Evolutionary conservation across 2,113 vertebrate genomes (phyloP), one percentile per base, ranked within the genome.

Genomic region (Mustela nigripes): DNA sequence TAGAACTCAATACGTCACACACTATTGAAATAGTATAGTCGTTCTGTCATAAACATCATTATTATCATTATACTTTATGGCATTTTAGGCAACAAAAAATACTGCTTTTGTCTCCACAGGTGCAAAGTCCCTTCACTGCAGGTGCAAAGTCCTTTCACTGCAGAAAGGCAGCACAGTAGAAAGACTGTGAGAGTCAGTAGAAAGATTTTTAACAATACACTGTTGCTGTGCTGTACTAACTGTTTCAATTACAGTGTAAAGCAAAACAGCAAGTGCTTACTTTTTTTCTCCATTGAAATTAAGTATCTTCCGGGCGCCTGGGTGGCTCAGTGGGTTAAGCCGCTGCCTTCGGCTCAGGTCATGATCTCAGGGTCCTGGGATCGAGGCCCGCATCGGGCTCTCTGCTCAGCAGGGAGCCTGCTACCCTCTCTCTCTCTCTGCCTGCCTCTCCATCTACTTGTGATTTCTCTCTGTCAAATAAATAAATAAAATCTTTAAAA

Each of bases 21-120:
- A 15, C 18, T 88, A 28, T 60, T 85, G 60, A 98, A 98, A 97
- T 91, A 94, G 42, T 85, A 11, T 31, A 96, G n/a, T 33, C 78
- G n/a, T 22, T 96, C 67, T 84, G 42, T 96, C 73, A 79, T 33
- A 56, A 67, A 16, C 36, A 97, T 95, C 62, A 56, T 42, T 91
- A 76, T 80, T n/a, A 95, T 84, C 71, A 81, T 93, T 97, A 87
- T 74, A 53, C 69, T 84, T 95, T 84, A 65, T 36, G 96, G 31
- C 22, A 94, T 78, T 96, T 97, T 85, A 83, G 39, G 80, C 19
- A 81, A 69, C 0, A 11, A 9, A 96, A 98, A 96, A 84, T 81
- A 93, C 21, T 94, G n/a, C 7, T 89, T 21, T 97, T 92, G 18
- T 97, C 89, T 97, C 36, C 24, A 28, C 12, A 76, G 58, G 42